Base-by-base conservation (phyloP, 2,888 invertebrate genomes). In the Thecophora atra region DNA sequence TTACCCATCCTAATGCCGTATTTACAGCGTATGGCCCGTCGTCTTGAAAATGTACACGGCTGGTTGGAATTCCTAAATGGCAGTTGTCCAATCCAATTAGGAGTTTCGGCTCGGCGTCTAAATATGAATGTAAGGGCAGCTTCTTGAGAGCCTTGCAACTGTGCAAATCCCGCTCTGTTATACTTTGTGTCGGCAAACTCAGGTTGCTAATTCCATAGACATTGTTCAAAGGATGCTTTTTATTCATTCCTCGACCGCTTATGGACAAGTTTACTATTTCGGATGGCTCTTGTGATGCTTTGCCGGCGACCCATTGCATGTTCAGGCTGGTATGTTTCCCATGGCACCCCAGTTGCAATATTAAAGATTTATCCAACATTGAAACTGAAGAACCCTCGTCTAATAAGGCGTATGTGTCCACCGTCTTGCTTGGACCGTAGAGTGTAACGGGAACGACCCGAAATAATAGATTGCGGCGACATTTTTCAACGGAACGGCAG, bases 41-140 rank as follows among this genome's bases (percentile, higher is more conserved):
- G 8, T 58, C 15, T n/a, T 42, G 17, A 3, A 52, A 17, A 1
- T 5, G 3, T n/a, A 63, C 19, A 19, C n/a, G n/a, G 3, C 19
- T 42, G 6, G 56, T 44, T 37, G 72, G 72, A 56, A 72, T 56
- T 13, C 71, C 75, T 52, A 76, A 28, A 60, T 60, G 52, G 58
- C 70, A 72, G 68, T 73, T 72, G 58, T 74, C 71, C 15, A 74
- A 62, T 3, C 75, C 72, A 58, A 75, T 74, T 7, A 75, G 67
- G n/a, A 75, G 28, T 52, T 73, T 72, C 3, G 75, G 73, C 13
- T 42, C 30, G 5, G 70, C 54, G 17, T 68, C 64, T 3, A 51
- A 63, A 42, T 72, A 72, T 5, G 74, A 67, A 28, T 28, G 65
- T 15, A 64, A 52, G 21, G 54, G 64, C 42, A 68, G 13, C 30